Evolutionary conservation across 2,888 invertebrate genomes (phyloP).

Genomic region (Lathronympha strigana): DNA sequence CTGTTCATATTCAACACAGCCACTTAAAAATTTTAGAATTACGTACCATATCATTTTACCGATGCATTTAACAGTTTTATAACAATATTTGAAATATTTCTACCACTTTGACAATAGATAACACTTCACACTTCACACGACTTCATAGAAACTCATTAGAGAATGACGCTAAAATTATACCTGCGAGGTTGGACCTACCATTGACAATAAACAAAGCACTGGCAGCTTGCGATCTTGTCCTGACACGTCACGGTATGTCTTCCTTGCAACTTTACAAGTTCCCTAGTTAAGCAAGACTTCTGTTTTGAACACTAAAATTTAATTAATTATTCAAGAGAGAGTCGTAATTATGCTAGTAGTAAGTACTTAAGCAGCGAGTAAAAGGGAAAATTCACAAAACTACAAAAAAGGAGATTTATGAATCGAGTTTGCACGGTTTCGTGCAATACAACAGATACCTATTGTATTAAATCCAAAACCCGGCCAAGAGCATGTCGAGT

Average conservation of each 20-base stretch:
- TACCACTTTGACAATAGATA: slow-evolving; percentile 1
- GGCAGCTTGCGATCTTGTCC: slow-evolving; percentile 32
- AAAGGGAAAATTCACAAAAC: too few relatives aligned
- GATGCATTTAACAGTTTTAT: slow-evolving; percentile 13
- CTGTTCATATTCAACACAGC: too few relatives aligned
- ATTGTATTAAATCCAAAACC: too few relatives aligned
- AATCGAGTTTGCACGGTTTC: too few relatives aligned
- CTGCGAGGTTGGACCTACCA: slow-evolving; percentile 13
- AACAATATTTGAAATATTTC: slow-evolving; percentile 10
- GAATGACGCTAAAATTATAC: background rate
- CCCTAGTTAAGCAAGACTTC: background rate
- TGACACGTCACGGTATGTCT: slow-evolving; percentile 33
- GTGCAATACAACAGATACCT: too few relatives aligned
- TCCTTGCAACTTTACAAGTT: slow-evolving; percentile 3
- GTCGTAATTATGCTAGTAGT: background rate
- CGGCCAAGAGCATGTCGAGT: too few relatives aligned
- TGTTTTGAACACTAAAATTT: background rate
- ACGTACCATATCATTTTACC: slow-evolving; percentile 23
- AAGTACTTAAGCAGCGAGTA: too few relatives aligned
- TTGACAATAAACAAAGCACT: slow-evolving; percentile 33
- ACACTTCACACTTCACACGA: background rate
- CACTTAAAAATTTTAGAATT: background rate
- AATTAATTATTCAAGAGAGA: background rate
- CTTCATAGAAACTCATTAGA: slow-evolving; percentile 9
- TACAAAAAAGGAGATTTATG: too few relatives aligned